Evolutionary conservation across 2,113 vertebrate species (phyloP).

Genomic region (Colinus virginianus): DNA sequence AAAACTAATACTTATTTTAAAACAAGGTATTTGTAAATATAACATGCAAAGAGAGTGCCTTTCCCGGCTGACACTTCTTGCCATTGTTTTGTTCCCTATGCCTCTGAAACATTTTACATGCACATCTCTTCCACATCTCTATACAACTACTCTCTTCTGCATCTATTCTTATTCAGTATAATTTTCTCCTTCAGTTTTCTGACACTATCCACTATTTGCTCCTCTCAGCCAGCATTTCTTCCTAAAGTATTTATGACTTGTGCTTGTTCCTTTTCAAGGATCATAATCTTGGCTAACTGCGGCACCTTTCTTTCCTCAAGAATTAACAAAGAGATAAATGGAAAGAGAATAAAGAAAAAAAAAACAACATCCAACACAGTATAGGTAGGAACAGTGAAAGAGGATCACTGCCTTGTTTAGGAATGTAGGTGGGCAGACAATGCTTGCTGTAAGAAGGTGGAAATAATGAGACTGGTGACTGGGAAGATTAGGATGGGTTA

Average conservation of each 20-base stretch:
- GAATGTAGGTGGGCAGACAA: background rate
- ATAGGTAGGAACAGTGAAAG: background rate
- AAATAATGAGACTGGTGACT: background rate
- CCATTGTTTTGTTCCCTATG: background rate
- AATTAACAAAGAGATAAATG: background rate
- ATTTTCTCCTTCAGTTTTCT: background rate
- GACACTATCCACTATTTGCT: background rate
- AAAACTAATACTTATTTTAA: background rate
- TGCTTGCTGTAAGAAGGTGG: background rate
- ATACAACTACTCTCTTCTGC: background rate
- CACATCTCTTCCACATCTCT: fast-evolving
- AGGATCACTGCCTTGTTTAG: fast-evolving
- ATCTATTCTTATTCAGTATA: background rate
- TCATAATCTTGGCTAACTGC: background rate
- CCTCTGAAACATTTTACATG: background rate
- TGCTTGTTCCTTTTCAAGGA: background rate
- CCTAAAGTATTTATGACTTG: background rate
- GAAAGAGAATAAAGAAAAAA: background rate
- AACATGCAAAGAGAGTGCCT: background rate
- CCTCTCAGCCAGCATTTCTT: background rate
- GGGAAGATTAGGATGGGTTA: background rate
- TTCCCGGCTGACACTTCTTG: background rate
- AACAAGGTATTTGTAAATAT: background rate
- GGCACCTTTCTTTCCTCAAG: background rate
- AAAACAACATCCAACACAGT: background rate